phyloP scores from a whole-genome alignment of 2,888 invertebrate genomes.

The Gryllus longicercus region DNA sequence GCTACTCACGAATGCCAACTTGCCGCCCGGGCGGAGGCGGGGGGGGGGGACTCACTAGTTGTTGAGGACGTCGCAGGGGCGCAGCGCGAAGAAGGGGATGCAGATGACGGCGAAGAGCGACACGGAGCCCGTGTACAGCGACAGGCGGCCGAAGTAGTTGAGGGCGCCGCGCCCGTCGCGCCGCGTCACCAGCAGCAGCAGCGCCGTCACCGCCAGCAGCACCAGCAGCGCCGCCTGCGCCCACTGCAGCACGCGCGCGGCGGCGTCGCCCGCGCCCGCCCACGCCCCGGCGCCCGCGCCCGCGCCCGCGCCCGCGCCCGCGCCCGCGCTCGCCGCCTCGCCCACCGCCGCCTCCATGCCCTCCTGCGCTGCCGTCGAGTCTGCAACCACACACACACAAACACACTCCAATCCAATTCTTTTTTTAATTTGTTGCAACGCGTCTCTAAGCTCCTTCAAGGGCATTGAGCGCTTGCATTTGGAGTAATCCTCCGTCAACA shows the following conservation, averaged over 20 bases:
- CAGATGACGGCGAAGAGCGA: background rate
- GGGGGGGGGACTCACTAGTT: background rate
- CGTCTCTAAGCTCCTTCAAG: no score
- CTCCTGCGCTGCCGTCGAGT: no score
- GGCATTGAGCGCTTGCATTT: no score
- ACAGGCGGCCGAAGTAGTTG: background rate
- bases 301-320: background rate
- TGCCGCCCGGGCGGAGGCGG: no score
- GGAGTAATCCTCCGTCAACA: no score
- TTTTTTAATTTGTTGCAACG: no score
- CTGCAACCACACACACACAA: no score
- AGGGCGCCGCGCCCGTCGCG: background rate
- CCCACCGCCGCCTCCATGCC: no score
- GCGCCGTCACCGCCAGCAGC: background rate
- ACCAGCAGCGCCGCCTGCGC: background rate
- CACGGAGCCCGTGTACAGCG: background rate
- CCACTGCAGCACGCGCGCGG: background rate
- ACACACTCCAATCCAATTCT: no score
- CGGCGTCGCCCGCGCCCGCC: background rate
- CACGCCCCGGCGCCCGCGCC: background rate
- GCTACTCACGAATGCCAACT: no score
- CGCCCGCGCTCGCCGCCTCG: no score
- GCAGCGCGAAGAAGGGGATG: background rate
- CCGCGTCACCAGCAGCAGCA: background rate
- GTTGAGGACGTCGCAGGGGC: background rate